A percentile compares a stretch with the other conserved stretches of the same genome.
phyloP scores from a whole-genome alignment of 2,888 invertebrate species.

The Parapristionchus giblindavisi region DNA sequence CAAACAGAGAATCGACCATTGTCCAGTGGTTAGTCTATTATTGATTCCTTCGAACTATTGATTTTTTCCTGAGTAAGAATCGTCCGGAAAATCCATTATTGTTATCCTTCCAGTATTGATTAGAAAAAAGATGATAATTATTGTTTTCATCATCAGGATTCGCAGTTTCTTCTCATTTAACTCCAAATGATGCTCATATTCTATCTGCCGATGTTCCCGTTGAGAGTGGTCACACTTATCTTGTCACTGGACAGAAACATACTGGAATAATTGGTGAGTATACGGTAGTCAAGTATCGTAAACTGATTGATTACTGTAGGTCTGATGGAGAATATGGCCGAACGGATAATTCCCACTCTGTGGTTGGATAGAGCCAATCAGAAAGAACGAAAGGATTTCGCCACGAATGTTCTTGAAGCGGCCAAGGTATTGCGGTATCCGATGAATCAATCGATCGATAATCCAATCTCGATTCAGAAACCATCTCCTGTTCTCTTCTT shows the following conservation, averaged over 20 bases:
- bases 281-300: not conserved
- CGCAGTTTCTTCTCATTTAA: constrained; percentile 31
- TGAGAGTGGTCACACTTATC: constrained; percentile 4
- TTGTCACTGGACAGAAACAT: constrained; percentile 31
- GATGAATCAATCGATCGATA: not conserved
- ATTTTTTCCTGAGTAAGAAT: too few species aligned
- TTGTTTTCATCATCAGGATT: constrained; percentile 6
- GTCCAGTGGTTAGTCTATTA: not conserved
- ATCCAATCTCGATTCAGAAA: not conserved
- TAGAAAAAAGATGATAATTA: not conserved
- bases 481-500: constrained; percentile 31
- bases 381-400: constrained; percentile 7
- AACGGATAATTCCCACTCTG: constrained; percentile 22
- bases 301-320: not conserved
- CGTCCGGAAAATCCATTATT: too few species aligned
- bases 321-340: constrained; percentile 23
- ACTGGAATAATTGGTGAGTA: constrained; percentile 32
- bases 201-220: constrained; percentile 14
- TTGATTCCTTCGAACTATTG: not conserved
- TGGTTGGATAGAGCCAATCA: constrained; percentile 33
- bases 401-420: not conserved
- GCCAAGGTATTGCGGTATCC: not conserved
- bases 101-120: too few species aligned
- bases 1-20: not conserved
- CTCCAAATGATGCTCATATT: constrained; percentile 29